Conservation (phyloP, 2,113 vertebrate species). For the Macheiramphus alcinus region DNA sequence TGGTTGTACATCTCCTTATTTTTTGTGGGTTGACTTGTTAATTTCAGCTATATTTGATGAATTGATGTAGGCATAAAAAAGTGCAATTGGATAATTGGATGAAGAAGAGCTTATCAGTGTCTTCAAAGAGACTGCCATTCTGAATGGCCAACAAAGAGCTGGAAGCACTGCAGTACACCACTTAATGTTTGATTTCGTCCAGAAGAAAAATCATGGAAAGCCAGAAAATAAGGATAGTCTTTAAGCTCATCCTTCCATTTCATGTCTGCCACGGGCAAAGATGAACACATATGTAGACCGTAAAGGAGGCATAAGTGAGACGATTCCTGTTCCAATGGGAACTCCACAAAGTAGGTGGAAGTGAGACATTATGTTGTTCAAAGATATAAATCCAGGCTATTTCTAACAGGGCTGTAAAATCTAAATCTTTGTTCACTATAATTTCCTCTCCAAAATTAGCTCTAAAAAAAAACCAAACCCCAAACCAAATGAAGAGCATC, state of each 20-base stretch:
- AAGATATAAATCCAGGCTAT: neutral
- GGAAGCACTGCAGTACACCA: neutral
- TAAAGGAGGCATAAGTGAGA: neutral
- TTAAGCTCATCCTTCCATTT: neutral
- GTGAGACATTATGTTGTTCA: neutral
- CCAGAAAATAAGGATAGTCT: neutral
- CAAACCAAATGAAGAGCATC: neutral
- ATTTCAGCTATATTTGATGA: neutral
- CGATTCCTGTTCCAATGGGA: neutral
- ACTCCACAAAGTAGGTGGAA: neutral
- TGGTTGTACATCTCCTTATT: neutral
- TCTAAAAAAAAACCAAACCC: neutral
- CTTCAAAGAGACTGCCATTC: neutral
- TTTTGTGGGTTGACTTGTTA: neutral
- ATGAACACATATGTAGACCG: accelerated
- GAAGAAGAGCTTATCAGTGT: neutral
- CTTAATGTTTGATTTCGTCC: neutral
- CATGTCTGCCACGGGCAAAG: neutral
- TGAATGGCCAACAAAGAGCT: neutral
- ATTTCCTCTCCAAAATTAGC: neutral
- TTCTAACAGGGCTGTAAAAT: neutral
- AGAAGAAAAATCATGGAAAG: neutral
- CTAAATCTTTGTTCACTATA: neutral
- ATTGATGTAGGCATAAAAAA: neutral
- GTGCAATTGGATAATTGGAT: accelerated